These are phyloP conservation scores for Turnix velox DNA, from an alignment of 2,113 vertebrate species.

Conservation along the genomic window DNA sequence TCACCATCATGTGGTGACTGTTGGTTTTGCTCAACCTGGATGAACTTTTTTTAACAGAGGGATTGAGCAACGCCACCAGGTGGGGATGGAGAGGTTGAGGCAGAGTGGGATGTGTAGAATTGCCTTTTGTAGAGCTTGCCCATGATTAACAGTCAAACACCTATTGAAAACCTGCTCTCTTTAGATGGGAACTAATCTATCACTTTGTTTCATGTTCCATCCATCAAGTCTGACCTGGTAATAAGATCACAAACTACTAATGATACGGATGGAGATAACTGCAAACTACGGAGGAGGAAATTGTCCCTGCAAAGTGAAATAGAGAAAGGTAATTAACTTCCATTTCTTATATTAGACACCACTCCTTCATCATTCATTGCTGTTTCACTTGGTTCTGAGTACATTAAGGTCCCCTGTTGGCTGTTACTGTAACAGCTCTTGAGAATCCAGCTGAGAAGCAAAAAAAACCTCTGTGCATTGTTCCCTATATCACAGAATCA, in stretches of 20 bases:
- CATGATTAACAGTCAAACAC: conserved; percentile 20
- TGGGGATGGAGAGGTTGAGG: not conserved
- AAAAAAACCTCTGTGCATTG: not conserved
- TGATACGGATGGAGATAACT: conserved; percentile 82
- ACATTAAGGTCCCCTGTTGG: not conserved
- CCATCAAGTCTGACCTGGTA: conserved; percentile 73
- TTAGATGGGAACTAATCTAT: conserved; percentile 51
- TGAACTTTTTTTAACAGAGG: conserved; percentile 6
- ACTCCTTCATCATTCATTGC: conserved; percentile 13
- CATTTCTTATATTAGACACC: conserved; percentile 45
- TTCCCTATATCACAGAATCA: too few species aligned
- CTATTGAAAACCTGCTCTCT: not conserved
- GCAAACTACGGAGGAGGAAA: conserved; percentile 82
- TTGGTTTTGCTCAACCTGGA: not conserved
- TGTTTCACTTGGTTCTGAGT: not conserved
- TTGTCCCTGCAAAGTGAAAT: conserved; percentile 89
- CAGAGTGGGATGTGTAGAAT: not conserved
- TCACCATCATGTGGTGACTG: not conserved
- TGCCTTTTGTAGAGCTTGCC: conserved; percentile 14
- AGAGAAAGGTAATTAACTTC: conserved; percentile 80
- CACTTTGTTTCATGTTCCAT: conserved; percentile 59
- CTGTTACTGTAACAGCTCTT: not conserved
- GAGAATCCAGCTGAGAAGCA: not conserved
- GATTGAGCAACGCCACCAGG: not conserved
- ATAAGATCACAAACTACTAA: conserved; percentile 74